These are phyloP conservation scores for Neodiprion virginianus DNA, from an alignment of 1,140 invertebrate species.

Conservation along the genomic window DNA sequence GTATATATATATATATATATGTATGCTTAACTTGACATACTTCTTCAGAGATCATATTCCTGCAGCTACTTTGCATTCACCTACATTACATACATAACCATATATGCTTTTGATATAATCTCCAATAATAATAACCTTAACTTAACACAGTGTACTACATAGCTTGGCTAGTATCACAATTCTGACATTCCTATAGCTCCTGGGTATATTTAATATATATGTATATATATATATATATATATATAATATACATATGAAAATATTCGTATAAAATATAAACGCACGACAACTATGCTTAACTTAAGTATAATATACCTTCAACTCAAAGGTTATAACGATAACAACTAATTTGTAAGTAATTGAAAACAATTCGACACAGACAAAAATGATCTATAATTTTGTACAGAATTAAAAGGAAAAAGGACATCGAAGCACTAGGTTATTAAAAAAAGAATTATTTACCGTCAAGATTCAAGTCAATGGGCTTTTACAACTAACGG, in stretches of 20 bases:
- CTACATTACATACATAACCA: constrained; percentile 23
- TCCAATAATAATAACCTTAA: constrained; percentile 1
- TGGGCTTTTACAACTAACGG: background rate
- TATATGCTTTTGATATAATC: constrained; percentile 5
- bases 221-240: constrained; percentile 31
- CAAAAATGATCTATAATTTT: background rate
- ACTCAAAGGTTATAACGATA: background rate
- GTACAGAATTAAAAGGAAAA: background rate
- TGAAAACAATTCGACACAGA: background rate
- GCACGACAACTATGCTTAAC: background rate
- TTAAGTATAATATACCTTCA: background rate
- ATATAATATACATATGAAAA: constrained; percentile 16
- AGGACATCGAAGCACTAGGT: too few species aligned
- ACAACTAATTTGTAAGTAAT: constrained; percentile 2
- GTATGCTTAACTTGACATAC: constrained; percentile 51
- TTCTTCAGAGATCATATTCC: constrained; percentile 51
- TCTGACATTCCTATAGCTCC: constrained; percentile 31
- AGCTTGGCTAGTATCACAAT: constrained; percentile 59
- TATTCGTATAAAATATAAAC: constrained; percentile 1
- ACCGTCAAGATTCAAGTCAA: background rate
- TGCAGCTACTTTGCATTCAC: constrained; percentile 14
- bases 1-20: constrained; percentile 42
- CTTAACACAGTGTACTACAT: constrained; percentile 29
- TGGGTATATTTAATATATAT: constrained; percentile 22
- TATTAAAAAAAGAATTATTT: too few species aligned